Conservation (phyloP, 1,140 invertebrate genomes). For the Papilio helenus region DNA sequence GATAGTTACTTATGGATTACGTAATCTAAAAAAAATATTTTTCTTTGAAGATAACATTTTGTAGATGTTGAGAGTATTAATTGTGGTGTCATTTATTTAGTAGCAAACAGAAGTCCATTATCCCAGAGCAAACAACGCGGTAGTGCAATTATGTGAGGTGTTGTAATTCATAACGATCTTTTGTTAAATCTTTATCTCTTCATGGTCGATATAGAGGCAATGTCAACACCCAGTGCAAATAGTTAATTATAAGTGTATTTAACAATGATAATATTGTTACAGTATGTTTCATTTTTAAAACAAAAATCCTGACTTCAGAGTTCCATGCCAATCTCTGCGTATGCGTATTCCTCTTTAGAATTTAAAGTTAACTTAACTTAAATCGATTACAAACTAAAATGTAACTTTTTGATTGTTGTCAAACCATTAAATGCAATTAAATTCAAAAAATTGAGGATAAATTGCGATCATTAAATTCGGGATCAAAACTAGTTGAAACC, state of each 20-base stretch:
- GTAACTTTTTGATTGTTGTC: too few relatives aligned
- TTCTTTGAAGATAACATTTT: neutral
- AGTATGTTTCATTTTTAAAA: slow-evolving; percentile 42
- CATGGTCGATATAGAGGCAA: slow-evolving; percentile 57
- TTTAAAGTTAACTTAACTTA: too few relatives aligned
- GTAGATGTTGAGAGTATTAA: neutral
- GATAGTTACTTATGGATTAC: neutral
- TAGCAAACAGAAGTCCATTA: slow-evolving; percentile 19
- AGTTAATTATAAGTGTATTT: slow-evolving; percentile 56
- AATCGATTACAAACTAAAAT: too few relatives aligned
- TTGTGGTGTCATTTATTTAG: slow-evolving; percentile 39
- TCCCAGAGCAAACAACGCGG: slow-evolving; percentile 3
- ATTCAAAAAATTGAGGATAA: too few relatives aligned
- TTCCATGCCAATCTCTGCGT: too few relatives aligned
- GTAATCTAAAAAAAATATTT: neutral
- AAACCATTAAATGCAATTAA: too few relatives aligned
- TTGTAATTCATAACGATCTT: slow-evolving; percentile 45
- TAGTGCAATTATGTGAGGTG: slow-evolving; percentile 43
- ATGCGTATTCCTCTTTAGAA: too few relatives aligned
- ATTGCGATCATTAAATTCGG: too few relatives aligned
- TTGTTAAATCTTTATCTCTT: slow-evolving; percentile 54
- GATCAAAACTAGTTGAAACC: too few relatives aligned
- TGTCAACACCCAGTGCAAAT: slow-evolving; percentile 58
- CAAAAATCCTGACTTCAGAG: neutral
- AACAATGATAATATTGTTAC: slow-evolving; percentile 54